These are phyloP conservation scores for Meteorus sp. DNA, from an alignment of 1,140 invertebrate genomes.

Conservation along the genomic window DNA sequence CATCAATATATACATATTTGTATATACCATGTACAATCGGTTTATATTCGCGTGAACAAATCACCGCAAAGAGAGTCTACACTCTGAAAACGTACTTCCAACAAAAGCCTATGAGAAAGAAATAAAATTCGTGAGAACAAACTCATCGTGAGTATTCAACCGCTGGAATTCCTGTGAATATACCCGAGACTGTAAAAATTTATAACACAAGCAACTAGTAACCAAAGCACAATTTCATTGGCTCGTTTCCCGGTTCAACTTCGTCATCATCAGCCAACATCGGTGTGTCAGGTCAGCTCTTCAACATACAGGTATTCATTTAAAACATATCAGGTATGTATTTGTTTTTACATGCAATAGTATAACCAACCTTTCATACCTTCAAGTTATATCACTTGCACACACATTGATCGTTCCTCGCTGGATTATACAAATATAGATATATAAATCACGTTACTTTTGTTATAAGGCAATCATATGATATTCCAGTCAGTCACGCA, in stretches of 20 bases:
- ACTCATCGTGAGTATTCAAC: slow-evolving; percentile 29
- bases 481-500: slow-evolving; percentile 55
- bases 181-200: slow-evolving; percentile 42
- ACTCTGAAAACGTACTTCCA: no score
- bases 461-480: slow-evolving; percentile 52
- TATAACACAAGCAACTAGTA: slow-evolving; percentile 48
- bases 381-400: not conserved
- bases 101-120: not conserved
- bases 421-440: not conserved
- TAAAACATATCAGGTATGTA: no score
- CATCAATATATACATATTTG: no score
- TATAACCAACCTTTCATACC: not conserved
- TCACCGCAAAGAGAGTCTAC: no score
- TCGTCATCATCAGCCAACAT: not conserved
- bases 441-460: slow-evolving; percentile 38
- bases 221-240: slow-evolving; percentile 48
- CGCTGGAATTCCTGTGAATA: slow-evolving; percentile 46
- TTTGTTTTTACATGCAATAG: not conserved
- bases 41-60: not conserved
- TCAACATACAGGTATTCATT: no score
- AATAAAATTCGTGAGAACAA: slow-evolving; percentile 17
- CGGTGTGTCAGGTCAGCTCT: no score
- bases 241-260: slow-evolving; percentile 35
- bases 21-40: no score
- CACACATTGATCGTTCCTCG: not conserved